These are phyloP conservation scores for Phyto melanocephala DNA, from an alignment of 2,888 invertebrate species.

Conservation along the genomic window DNA sequence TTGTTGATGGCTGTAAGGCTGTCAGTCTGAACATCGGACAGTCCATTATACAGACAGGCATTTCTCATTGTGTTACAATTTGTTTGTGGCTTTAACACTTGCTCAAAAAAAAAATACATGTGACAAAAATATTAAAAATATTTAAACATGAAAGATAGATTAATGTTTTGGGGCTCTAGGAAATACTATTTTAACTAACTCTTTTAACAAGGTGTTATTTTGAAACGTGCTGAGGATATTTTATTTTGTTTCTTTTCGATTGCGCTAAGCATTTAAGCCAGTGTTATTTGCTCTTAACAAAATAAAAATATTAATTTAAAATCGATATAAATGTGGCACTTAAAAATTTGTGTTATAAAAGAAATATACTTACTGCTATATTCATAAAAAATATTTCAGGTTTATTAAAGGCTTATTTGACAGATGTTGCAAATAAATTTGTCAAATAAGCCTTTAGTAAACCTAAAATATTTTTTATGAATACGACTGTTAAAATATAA, in stretches of 20 bases:
- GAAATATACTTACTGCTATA: too few relatives aligned
- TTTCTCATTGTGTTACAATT: constrained; percentile 43
- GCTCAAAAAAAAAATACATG: constrained; percentile 47
- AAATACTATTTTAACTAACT: constrained; percentile 42
- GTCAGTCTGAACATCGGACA: not conserved
- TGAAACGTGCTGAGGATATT: constrained; percentile 52
- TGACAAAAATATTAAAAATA: constrained; percentile 58
- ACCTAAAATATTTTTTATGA: too few relatives aligned
- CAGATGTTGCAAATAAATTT: too few relatives aligned
- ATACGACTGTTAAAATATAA: not conserved
- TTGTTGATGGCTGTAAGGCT: not conserved
- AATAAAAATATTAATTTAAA: constrained; percentile 11
- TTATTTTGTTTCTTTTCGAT: not conserved
- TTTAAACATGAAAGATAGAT: not conserved
- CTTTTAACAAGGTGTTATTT: constrained; percentile 61
- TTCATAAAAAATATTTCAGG: too few relatives aligned
- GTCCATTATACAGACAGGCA: constrained; percentile 3
- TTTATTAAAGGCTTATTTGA: too few relatives aligned
- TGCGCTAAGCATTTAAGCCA: not conserved
- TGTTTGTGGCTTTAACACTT: constrained; percentile 62
- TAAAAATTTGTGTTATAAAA: not conserved
- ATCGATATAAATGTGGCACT: not conserved
- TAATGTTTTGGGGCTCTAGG: constrained; percentile 18
- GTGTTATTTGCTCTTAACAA: not conserved
- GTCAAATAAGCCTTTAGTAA: too few relatives aligned